These are phyloP conservation scores for Poecilia picta DNA, from an alignment of 2,797 vertebrate species.

Conservation along the genomic window DNA sequence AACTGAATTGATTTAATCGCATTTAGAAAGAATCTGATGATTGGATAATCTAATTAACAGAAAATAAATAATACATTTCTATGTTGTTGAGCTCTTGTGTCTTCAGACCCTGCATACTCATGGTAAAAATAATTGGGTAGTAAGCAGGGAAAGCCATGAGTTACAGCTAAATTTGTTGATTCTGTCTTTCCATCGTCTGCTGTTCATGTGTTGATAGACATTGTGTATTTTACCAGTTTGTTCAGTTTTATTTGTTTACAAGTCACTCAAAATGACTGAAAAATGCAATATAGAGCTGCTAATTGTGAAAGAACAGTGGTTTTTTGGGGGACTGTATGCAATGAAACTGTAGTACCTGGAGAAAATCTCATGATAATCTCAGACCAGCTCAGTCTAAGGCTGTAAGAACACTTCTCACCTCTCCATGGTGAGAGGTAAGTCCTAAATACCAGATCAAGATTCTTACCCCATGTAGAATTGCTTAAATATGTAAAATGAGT, in stretches of 20 bases:
- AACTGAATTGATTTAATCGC: too few relatives aligned
- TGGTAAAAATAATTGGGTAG: background rate
- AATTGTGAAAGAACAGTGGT: background rate
- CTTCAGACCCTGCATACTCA: background rate
- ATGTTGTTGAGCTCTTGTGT: background rate
- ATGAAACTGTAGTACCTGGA: background rate
- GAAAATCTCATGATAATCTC: background rate
- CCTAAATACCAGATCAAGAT: background rate
- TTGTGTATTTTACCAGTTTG: background rate
- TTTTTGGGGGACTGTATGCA: background rate
- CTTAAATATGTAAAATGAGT: background rate
- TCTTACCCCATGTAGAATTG: background rate
- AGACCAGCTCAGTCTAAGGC: background rate
- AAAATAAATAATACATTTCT: too few relatives aligned
- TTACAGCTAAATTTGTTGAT: background rate
- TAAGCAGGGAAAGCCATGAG: background rate
- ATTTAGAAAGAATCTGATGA: too few relatives aligned
- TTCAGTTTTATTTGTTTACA: background rate
- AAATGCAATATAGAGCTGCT: background rate
- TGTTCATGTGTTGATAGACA: background rate
- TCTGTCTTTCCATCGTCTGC: background rate
- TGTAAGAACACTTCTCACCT: background rate
- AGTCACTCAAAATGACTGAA: background rate
- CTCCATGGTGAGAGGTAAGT: background rate
- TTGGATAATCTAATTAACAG: too few relatives aligned